These are phyloP conservation scores for Lasioglossum vierecki DNA, from an alignment of 2,888 invertebrate genomes.

Conservation along the genomic window DNA sequence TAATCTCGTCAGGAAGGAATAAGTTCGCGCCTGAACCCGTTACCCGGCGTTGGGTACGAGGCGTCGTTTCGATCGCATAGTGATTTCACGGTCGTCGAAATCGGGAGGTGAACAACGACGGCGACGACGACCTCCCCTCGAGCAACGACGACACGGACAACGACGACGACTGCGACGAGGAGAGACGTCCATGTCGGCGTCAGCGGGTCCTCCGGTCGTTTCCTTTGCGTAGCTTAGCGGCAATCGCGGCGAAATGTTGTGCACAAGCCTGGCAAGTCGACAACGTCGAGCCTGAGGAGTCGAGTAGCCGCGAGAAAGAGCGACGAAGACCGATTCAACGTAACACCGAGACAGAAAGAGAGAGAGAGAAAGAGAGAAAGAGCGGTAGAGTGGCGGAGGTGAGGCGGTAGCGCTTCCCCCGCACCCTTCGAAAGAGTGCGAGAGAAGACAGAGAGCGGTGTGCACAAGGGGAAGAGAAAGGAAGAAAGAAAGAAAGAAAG, in stretches of 20 bases:
- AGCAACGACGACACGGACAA: constrained; percentile 59
- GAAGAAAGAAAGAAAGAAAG: constrained; percentile 8
- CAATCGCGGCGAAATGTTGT: constrained; percentile 65
- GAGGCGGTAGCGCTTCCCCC: constrained; percentile 59
- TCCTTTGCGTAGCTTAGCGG: constrained; percentile 28
- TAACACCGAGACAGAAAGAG: constrained; percentile 35
- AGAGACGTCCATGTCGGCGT: constrained; percentile 59
- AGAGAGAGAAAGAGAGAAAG: constrained; percentile 50
- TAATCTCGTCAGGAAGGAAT: constrained; percentile 44
- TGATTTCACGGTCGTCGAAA: constrained; percentile 45
- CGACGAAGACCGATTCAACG: constrained; percentile 49
- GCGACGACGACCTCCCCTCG: constrained; percentile 58
- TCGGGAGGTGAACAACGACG: constrained; percentile 50
- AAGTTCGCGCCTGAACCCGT: constrained; percentile 39
- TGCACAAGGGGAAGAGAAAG: constrained; percentile 31
- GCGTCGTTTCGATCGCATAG: constrained; percentile 47
- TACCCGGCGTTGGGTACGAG: constrained; percentile 46
- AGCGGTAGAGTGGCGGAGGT: constrained; percentile 47
- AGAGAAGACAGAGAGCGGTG: constrained; percentile 23
- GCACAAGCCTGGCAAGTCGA: constrained; percentile 55
- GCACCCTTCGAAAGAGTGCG: constrained; percentile 45
- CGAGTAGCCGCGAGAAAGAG: constrained; percentile 52
- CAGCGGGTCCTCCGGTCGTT: constrained; percentile 32
- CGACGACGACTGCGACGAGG: constrained; percentile 41
- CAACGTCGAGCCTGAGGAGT: constrained; percentile 58